Evolutionary conservation across 2,888 invertebrate species (phyloP).

Genomic region (Tryphoninae sp.): DNA sequence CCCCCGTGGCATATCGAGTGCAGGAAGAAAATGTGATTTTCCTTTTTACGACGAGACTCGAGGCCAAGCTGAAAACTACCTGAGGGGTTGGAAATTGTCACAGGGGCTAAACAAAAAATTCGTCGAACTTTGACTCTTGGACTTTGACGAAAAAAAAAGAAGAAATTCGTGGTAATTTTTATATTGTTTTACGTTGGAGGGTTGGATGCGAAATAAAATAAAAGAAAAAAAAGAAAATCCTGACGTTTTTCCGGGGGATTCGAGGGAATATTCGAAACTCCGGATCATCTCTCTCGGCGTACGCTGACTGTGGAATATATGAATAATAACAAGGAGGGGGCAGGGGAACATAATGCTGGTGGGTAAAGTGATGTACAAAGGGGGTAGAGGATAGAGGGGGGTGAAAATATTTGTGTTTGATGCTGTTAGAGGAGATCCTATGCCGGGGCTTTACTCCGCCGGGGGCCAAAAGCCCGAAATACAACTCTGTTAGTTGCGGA

Average conservation of each 20-base stretch:
- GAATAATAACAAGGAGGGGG: conserved; percentile 47
- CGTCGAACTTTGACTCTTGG: neutral
- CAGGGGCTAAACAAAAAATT: neutral
- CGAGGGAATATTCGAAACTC: neutral
- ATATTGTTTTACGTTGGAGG: too few species aligned
- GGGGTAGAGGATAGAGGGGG: conserved; percentile 11
- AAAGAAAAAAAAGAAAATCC: too few species aligned
- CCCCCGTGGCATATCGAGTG: too few species aligned
- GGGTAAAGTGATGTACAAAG: neutral
- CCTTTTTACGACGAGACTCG: too few species aligned
- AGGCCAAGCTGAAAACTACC: too few species aligned
- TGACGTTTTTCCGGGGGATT: conserved; percentile 2
- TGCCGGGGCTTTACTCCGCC: conserved; percentile 1
- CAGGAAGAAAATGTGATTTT: too few species aligned
- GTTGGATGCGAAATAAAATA: too few species aligned
- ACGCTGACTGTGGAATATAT: conserved; percentile 48
- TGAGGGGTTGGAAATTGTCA: neutral
- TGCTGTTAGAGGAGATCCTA: conserved; percentile 17
- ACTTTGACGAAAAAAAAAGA: too few species aligned
- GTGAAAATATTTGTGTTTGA: conserved; percentile 50
- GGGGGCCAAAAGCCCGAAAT: neutral
- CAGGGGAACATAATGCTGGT: neutral
- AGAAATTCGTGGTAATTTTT: too few species aligned
- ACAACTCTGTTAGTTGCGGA: conserved; percentile 17
- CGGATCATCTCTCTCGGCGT: conserved; percentile 47